Base-by-base conservation (phyloP, 1,140 invertebrate genomes). In the Lerema accius region DNA sequence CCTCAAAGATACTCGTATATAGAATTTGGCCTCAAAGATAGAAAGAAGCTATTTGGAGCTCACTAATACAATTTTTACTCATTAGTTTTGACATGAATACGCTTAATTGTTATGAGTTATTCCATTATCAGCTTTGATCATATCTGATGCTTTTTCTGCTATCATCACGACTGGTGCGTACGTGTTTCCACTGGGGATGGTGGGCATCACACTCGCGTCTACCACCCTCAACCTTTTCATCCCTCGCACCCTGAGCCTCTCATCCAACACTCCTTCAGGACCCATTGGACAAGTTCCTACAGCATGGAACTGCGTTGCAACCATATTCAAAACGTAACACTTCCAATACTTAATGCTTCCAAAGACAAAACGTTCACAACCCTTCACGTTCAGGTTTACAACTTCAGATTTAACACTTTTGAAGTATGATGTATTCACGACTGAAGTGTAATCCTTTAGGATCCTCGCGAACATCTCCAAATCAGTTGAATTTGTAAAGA, bases 261-360 rank as follows among this genome's bases (percentile, higher is more conserved):
- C 72, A 50, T 83, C 78, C 43, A 86, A 3, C 14, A 82, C 80
- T 10, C 19, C 19, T 3, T 23, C 71, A 0, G 93, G 92, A 3
- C 95, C 96, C 96, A 97, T 97, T 84, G 94, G 95, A 42, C 94
- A 94, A 0, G 96, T 96, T 0, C 95, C 94, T 1, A 93, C 92
- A 2, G 95, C 94, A 86, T 96, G 95, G 68, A 94, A 96, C 0
- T 94, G 81, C 0, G 94, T 95, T 0, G 80, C 78, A 0, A 92
- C 92, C 67, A 94, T 92, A 65, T 94, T 91, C 23, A 49, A 56
- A 9, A 49, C 46, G 39, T 65, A 67, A 69, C 95, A 96, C 48
- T 81, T 84, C 94, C 94, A 95, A 71, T 95, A 95, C 0, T 92
- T 91, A 35, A 92, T 86, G 3, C 92, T 92, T 10, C 88, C 82